A percentile compares a stretch with the other conserved stretches of the same genome.
Evolutionary conservation across 2,113 vertebrate genomes (phyloP).

Genomic region (Phocoena phocoena): DNA sequence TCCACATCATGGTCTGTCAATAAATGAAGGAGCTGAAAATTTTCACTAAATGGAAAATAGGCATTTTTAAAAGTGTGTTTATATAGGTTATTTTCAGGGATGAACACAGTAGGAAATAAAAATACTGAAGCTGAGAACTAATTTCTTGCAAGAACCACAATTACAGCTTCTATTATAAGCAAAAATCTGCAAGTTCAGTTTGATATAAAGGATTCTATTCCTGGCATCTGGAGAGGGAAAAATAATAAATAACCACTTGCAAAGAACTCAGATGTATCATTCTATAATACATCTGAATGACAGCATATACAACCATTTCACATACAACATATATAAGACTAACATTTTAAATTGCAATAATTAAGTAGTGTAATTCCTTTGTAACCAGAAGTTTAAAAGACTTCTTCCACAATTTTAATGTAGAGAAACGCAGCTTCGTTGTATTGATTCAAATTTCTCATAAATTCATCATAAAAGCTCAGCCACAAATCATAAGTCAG

Average conservation of each 20-base stretch:
- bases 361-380: not conserved
- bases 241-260: conserved; percentile 17
- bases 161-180: conserved; percentile 55
- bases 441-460: not conserved
- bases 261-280: not conserved
- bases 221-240: not conserved
- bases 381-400: not conserved
- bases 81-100: conserved; percentile 72
- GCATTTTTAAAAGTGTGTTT: conserved; percentile 68
- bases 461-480: not conserved
- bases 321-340: not conserved
- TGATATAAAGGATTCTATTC: conserved; percentile 47
- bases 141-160: conserved; percentile 63
- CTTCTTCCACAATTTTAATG: not conserved
- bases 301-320: not conserved
- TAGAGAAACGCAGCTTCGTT: not conserved
- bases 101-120: conserved; percentile 66
- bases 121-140: conserved; percentile 72
- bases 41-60: conserved; percentile 72
- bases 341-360: not conserved
- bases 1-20: conserved; percentile 61
- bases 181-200: conserved; percentile 57
- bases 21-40: conserved; percentile 68
- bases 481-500: not conserved
- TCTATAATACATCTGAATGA: conserved; percentile 4